Percentiles rank a stretch among this genome's conserved stretches.
Conservation (phyloP, 2,888 invertebrate genomes). For the Endotricha flammealis region DNA sequence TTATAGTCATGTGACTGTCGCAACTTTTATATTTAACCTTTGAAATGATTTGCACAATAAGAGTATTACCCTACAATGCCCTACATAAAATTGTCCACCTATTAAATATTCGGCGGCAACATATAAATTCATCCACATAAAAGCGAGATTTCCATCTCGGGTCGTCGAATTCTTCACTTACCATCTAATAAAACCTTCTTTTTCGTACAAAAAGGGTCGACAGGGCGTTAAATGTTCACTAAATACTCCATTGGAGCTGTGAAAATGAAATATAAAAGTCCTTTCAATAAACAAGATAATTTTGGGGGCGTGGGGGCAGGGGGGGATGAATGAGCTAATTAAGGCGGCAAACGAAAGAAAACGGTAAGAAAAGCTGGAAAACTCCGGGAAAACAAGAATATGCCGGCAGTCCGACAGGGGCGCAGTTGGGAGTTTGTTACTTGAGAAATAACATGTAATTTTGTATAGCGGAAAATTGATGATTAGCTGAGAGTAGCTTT, state of each 20-base stretch:
- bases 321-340: constrained; percentile 74
- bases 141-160: background rate
- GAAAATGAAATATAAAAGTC: constrained; percentile 70
- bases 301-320: constrained; percentile 36
- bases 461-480: no score
- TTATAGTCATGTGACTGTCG: no score
- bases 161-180: background rate
- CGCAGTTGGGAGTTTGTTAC: constrained; percentile 26
- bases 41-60: no score
- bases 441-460: no score
- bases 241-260: constrained; percentile 55
- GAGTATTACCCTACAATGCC: no score
- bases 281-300: constrained; percentile 74
- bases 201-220: constrained; percentile 23
- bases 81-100: no score
- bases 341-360: constrained; percentile 73
- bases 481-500: no score
- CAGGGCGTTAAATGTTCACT: constrained; percentile 48
- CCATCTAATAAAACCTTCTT: constrained; percentile 25
- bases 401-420: constrained; percentile 43
- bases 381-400: constrained; percentile 75
- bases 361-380: constrained; percentile 74
- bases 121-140: no score
- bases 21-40: no score
- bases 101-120: no score